Evolutionary conservation across 2,797 vertebrate species (phyloP).

Genomic region (Hemibagrus guttatus): DNA sequence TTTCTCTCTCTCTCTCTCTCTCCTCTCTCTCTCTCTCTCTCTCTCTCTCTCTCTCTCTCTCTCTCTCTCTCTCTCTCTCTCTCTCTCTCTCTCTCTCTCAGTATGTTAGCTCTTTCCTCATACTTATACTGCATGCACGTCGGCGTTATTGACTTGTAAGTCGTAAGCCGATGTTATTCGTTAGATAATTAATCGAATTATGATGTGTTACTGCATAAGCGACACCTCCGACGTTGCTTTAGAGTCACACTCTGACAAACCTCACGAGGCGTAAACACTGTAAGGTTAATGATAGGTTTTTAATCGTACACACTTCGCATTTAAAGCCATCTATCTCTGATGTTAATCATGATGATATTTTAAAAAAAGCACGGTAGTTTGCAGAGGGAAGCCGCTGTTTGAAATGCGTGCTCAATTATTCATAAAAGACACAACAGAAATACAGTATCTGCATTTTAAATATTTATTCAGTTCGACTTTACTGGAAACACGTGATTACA

Average conservation of each 20-base stretch:
- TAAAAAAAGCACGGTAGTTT: conserved; percentile 17
- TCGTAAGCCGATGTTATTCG: background rate
- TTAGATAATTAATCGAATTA: background rate
- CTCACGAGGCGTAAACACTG: background rate
- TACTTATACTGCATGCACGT: background rate
- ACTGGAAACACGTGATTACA: conserved; percentile 26
- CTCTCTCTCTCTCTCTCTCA: too few species aligned
- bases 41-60: too few species aligned
- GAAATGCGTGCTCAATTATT: conserved; percentile 35
- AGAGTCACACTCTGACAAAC: background rate
- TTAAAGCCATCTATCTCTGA: background rate
- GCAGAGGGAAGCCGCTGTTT: conserved; percentile 6
- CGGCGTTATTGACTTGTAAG: too few species aligned
- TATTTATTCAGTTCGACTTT: conserved; percentile 35
- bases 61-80: too few species aligned
- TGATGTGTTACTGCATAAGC: background rate
- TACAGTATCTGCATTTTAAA: conserved; percentile 27
- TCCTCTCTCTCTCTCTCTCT: too few species aligned
- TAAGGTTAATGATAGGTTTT: conserved; percentile 2
- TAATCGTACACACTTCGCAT: background rate
- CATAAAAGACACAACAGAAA: conserved; percentile 36
- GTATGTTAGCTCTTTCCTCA: background rate
- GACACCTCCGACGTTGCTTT: background rate
- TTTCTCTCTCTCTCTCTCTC: too few species aligned
- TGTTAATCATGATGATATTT: background rate